A percentile compares a stretch with the other conserved stretches of the same genome.
Conservation (phyloP, 2,888 invertebrate genomes). For the Microctonus brassicae region DNA sequence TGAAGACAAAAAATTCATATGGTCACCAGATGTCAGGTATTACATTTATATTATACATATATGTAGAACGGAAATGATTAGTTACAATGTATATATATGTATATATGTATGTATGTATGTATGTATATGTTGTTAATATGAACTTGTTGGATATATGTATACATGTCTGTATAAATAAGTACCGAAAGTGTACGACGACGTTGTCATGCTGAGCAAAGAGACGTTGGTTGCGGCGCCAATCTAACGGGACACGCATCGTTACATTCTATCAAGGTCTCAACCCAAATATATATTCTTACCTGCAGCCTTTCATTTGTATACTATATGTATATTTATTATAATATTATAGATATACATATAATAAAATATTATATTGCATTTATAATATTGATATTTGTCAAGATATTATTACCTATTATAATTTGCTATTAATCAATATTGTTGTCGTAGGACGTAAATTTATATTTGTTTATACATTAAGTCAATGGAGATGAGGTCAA, state of each 20-base stretch:
- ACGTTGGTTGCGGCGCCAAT: slow-evolving; percentile 31
- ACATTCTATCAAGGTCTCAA: background rate
- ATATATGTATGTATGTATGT: background rate
- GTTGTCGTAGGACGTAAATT: background rate
- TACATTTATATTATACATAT: background rate
- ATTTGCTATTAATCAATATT: background rate
- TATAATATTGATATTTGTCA: background rate
- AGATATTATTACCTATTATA: background rate
- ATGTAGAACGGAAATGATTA: background rate
- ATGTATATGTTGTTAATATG: background rate
- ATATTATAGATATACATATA: background rate
- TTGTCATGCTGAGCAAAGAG: slow-evolving; percentile 1
- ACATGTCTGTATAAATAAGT: too few relatives aligned
- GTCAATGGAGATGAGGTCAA: slow-evolving; percentile 27
- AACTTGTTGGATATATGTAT: background rate
- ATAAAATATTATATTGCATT: background rate
- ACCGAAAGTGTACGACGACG: slow-evolving; percentile 16
- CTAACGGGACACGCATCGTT: slow-evolving; percentile 36
- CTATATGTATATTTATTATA: too few relatives aligned
- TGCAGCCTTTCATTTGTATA: background rate
- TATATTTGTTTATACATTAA: background rate
- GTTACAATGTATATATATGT: too few relatives aligned
- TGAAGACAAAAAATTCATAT: background rate
- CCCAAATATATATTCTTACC: background rate
- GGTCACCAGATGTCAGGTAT: background rate